A percentile compares a stretch with the other conserved stretches of the same genome.
Conservation (phyloP, 64 coral and sea anemone species). For the Porites australiensis region DNA sequence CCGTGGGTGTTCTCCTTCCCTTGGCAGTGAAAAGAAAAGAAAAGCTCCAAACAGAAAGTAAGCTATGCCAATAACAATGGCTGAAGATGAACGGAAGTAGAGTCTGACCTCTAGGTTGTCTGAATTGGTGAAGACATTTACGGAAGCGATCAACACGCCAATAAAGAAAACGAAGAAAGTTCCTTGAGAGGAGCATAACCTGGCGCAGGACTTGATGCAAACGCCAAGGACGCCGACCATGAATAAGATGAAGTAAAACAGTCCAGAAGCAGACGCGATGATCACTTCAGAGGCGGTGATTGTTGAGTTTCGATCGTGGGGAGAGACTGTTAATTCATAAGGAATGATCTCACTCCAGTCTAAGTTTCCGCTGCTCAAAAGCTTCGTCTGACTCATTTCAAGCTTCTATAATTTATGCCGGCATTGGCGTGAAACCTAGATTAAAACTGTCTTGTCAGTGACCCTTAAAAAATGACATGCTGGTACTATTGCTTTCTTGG, state of each 20-base stretch:
- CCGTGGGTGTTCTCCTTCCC: not conserved
- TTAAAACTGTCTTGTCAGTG: too few relatives aligned
- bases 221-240: conserved; percentile 15
- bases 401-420: too few relatives aligned
- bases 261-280: conserved; percentile 21
- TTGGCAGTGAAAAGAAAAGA: conserved; percentile 27
- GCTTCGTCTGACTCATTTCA: too few relatives aligned
- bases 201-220: not conserved
- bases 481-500: too few relatives aligned
- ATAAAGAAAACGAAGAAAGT: conserved; percentile 69
- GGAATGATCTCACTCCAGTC: too few relatives aligned
- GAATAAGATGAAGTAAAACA: conserved; percentile 59
- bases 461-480: too few relatives aligned
- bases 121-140: conserved; percentile 52
- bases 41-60: conserved; percentile 25
- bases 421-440: too few relatives aligned
- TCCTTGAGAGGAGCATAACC: conserved; percentile 25
- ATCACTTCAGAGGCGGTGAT: not conserved
- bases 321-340: too few relatives aligned
- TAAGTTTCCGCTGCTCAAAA: too few relatives aligned
- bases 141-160: conserved; percentile 44
- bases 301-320: conserved; percentile 10
- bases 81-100: conserved; percentile 28
- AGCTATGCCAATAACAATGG: conserved; percentile 24
- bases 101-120: conserved; percentile 6